Base-by-base conservation (phyloP, 2,888 invertebrate genomes). In the Syrista parreyssii region DNA sequence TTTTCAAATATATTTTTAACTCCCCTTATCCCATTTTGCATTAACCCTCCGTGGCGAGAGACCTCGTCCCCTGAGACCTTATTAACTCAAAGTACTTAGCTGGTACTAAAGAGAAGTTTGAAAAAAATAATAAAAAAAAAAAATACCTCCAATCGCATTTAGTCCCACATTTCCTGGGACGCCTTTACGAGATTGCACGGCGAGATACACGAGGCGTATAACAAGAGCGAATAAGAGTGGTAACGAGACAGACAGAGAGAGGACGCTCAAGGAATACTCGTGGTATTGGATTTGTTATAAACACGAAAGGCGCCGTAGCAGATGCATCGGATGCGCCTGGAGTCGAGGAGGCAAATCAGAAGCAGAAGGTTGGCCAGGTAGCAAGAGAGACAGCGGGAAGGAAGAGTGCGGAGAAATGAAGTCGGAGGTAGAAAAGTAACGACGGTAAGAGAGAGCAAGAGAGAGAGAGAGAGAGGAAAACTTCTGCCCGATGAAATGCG, bases 251-350 rank as follows among this genome's bases (percentile, higher is more conserved):
- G 12, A 15, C 1, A 12, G 36, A 40, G 4, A 4, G 36, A 40
- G 36, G 36, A 40, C 12, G 12, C 15, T 82, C 79, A 69, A 82
- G 84, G 82, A 84, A 76, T 80, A 79, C 81, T 77, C 78, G 80
- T 78, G 77, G 79, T 83, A 83, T 85, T 83, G 82, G 85, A 88
- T 88, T 88, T 86, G 86, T 88, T 85, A 86, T 86, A 86, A 86
- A 86, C 82, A 84, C 79, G 82, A 79, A 81, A 82, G 82, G 79
- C 79, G 76, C 72, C 79, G 75, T 77, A 73, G 74, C 78, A 69
- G 72, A 40, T 40, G 36, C 36, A 40, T 40, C 36, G 36, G 36
- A 12, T 40, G 36, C 36, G 12, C 4, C 36, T 12, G 36, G 15
- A 40, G 36, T 40, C 36, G 36, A 40, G 36, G 36, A 40, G 36